Conservation (phyloP, 2,797 vertebrate species). For the Chloroceryle amazona region DNA sequence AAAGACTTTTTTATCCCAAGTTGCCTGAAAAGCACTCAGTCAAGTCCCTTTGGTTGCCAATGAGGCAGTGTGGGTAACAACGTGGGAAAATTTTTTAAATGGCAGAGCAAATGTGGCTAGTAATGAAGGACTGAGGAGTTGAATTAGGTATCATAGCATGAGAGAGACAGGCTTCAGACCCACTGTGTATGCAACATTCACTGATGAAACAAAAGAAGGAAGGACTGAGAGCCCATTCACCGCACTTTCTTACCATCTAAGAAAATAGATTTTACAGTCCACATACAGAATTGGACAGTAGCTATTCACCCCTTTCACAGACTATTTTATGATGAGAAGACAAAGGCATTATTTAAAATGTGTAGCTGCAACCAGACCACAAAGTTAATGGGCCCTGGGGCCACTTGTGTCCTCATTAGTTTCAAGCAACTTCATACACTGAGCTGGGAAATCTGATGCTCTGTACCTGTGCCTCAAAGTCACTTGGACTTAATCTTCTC, state of each 20-base stretch:
- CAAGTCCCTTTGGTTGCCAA: slow-evolving; percentile 36
- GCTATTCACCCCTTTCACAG: neutral
- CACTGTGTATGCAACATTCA: slow-evolving; percentile 7
- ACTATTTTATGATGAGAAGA: slow-evolving; percentile 5
- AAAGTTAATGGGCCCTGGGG: neutral
- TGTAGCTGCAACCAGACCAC: neutral
- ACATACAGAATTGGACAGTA: neutral
- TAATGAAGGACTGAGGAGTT: neutral
- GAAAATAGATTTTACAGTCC: slow-evolving; percentile 7
- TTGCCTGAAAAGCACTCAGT: slow-evolving; percentile 53
- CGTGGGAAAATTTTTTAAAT: neutral
- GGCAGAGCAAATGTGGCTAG: neutral
- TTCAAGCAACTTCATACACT: neutral
- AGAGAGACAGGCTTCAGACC: slow-evolving; percentile 5
- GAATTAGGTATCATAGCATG: neutral
- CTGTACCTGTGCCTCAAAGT: neutral
- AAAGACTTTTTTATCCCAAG: slow-evolving; percentile 37
- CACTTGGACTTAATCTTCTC: neutral
- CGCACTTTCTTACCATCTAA: neutral
- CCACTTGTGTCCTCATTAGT: neutral
- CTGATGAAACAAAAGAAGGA: slow-evolving; percentile 15
- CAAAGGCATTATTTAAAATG: slow-evolving; percentile 1
- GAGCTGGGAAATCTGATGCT: neutral
- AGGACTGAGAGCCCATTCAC: neutral
- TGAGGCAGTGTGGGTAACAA: slow-evolving; percentile 27